phyloP scores from a whole-genome alignment of 2,113 vertebrate species.

The Colaptes auratus region DNA sequence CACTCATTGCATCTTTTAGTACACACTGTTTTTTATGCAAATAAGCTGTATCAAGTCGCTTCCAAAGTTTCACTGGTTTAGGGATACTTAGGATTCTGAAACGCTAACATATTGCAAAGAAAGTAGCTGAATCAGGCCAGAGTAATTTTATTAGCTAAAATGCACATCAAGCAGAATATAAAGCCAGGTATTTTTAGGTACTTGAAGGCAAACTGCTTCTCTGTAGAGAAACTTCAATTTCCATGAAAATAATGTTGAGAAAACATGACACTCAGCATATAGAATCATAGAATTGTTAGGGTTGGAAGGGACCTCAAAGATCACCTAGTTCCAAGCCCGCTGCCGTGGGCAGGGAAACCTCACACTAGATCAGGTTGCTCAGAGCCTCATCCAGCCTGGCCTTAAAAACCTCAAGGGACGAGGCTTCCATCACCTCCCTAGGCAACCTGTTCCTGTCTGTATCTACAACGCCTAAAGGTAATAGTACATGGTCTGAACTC shows the following conservation, averaged over 20 bases:
- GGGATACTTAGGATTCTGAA: background rate
- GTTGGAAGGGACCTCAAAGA: too few relatives aligned
- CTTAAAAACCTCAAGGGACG: too few relatives aligned
- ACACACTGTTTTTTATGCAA: background rate
- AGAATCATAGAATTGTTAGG: too few relatives aligned
- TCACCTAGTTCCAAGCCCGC: too few relatives aligned
- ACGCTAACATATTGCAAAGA: conserved; percentile 13
- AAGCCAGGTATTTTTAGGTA: background rate
- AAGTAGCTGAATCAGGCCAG: conserved; percentile 5
- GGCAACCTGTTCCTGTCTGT: background rate
- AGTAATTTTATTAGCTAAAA: conserved; percentile 13
- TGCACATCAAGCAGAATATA: background rate
- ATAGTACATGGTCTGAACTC: background rate
- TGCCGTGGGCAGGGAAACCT: too few relatives aligned
- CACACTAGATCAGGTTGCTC: too few relatives aligned
- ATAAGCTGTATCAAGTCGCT: background rate
- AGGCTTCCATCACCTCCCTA: too few relatives aligned
- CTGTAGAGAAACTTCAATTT: background rate
- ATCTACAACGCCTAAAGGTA: background rate
- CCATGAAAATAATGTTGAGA: background rate
- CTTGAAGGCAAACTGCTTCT: background rate
- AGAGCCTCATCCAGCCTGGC: too few relatives aligned
- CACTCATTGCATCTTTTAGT: background rate
- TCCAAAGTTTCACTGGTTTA: background rate
- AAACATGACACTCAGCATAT: background rate